These are phyloP conservation scores for Mormyrops boulengeri DNA, from an alignment of 2,797 vertebrate genomes.

Conservation along the genomic window DNA sequence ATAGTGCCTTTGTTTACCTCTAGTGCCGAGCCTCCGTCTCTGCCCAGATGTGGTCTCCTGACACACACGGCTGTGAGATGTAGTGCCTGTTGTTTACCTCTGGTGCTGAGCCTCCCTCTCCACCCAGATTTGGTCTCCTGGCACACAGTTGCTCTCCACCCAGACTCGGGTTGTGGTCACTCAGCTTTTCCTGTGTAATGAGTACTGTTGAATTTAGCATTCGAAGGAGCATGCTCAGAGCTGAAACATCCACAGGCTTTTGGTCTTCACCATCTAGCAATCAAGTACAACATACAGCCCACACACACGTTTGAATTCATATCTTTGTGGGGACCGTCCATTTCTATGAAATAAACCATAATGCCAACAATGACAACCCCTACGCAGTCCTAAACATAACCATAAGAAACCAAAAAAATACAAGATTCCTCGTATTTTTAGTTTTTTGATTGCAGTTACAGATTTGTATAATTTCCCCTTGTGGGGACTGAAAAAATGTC, in stretches of 20 bases:
- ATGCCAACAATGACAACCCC: neutral
- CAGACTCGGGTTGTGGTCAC: neutral
- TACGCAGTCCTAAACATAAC: neutral
- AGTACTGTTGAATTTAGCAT: conserved; percentile 17
- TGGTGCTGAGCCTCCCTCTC: neutral
- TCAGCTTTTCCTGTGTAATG: conserved; percentile 15
- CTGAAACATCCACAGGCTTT: neutral
- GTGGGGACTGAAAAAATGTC: neutral
- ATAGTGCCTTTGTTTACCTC: no score
- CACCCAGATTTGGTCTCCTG: no score
- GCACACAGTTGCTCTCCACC: neutral
- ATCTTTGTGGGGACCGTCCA: neutral
- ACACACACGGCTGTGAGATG: no score
- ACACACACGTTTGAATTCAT: neutral
- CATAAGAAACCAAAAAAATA: no score
- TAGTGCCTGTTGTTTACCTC: no score
- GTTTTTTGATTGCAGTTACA: neutral
- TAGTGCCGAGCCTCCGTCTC: no score
- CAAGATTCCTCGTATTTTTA: no score
- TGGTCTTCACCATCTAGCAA: neutral
- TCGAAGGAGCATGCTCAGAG: neutral
- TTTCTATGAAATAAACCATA: neutral
- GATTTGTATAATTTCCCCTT: neutral
- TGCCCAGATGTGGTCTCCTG: no score
- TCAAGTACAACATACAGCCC: neutral